These are phyloP conservation scores for Lamprotornis superbus DNA, from an alignment of 2,113 vertebrate genomes.

Conservation along the genomic window DNA sequence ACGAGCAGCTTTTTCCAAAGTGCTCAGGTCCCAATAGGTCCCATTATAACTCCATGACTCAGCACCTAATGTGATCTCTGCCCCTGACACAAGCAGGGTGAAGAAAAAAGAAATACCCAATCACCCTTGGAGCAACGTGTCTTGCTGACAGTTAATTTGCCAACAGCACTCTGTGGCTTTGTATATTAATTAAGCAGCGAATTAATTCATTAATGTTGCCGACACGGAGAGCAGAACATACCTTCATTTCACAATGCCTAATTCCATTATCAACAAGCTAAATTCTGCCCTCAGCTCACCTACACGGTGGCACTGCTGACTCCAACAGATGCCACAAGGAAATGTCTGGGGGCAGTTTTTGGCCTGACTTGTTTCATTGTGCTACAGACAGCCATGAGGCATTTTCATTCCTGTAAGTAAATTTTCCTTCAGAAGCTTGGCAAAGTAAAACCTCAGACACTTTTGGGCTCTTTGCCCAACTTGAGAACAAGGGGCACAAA, in stretches of 20 bases:
- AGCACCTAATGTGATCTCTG: constrained; percentile 9
- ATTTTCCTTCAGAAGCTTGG: constrained; percentile 37
- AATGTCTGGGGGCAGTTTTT: background rate
- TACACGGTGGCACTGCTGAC: background rate
- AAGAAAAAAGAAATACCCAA: background rate
- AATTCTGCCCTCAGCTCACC: background rate
- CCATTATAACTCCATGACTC: constrained; percentile 40
- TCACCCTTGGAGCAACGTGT: background rate
- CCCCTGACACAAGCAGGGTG: background rate
- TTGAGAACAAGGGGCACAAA: constrained; percentile 58
- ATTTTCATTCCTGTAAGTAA: constrained; percentile 22
- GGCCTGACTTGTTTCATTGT: background rate
- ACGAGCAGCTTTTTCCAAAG: background rate
- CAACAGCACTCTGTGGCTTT: background rate
- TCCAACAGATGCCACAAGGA: background rate
- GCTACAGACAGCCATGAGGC: background rate
- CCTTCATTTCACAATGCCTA: background rate
- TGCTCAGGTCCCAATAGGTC: constrained; percentile 10
- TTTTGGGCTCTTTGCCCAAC: constrained; percentile 52
- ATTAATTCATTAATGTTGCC: constrained; percentile 37
- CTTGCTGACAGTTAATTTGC: constrained; percentile 20
- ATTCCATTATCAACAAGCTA: constrained; percentile 13
- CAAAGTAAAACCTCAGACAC: constrained; percentile 40
- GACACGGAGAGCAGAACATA: background rate
- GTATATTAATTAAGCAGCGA: constrained; percentile 38